Conservation (phyloP, 2,797 vertebrate species). For the Acanthurus lineatus region DNA sequence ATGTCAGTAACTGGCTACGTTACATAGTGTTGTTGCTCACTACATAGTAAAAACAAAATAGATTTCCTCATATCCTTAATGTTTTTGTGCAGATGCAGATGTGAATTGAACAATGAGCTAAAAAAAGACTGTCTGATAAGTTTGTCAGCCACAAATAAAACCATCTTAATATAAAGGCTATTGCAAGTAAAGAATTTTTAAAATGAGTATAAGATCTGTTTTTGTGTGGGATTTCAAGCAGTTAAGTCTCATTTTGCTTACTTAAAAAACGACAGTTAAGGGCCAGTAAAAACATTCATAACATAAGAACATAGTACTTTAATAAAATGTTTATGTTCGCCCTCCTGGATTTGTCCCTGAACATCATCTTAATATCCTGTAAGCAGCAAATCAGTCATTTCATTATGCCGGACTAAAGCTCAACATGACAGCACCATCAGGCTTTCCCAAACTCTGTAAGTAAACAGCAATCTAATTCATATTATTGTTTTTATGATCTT, state of each 20-base stretch:
- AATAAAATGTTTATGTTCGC: neutral
- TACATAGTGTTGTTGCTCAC: neutral
- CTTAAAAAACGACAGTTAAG: neutral
- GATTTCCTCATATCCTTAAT: neutral
- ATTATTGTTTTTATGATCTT: too few relatives aligned
- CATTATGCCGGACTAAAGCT: too few relatives aligned
- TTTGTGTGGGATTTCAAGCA: neutral
- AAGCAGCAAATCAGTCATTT: too few relatives aligned
- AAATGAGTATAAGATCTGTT: neutral
- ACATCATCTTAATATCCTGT: too few relatives aligned
- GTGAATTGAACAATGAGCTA: neutral
- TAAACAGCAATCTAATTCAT: too few relatives aligned
- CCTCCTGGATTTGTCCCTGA: neutral
- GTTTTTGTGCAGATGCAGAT: neutral
- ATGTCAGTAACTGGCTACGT: slow-evolving; percentile 3
- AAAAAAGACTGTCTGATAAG: too few relatives aligned
- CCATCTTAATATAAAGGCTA: neutral
- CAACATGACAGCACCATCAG: too few relatives aligned
- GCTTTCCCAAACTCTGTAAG: too few relatives aligned
- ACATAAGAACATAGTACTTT: neutral
- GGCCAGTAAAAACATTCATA: neutral
- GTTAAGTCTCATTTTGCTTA: neutral
- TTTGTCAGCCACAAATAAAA: slow-evolving; percentile 7
- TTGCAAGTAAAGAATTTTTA: neutral
- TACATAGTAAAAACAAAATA: neutral